These are phyloP conservation scores for Drosophila biarmipes DNA, from an alignment of 1,140 invertebrate genomes.

Conservation along the genomic window DNA sequence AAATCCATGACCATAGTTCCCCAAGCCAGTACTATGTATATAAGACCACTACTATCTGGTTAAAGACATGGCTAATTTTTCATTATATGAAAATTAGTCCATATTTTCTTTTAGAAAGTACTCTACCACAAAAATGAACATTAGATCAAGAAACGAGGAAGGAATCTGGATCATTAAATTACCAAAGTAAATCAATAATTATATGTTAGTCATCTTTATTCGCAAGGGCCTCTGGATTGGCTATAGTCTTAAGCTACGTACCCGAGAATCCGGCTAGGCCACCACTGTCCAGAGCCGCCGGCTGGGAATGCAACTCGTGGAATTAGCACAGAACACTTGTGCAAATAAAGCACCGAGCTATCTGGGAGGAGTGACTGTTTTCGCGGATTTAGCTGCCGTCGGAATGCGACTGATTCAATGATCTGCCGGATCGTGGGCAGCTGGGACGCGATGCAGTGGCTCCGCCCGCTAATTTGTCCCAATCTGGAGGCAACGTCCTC, in stretches of 20 bases:
- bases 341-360: not conserved
- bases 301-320: conserved; percentile 1
- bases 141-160: too few relatives aligned
- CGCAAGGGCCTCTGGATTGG: too few relatives aligned
- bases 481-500: not conserved
- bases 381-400: not conserved
- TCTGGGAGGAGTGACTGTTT: not conserved
- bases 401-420: conserved; percentile 23
- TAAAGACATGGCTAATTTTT: too few relatives aligned
- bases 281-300: not conserved
- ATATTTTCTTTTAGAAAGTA: too few relatives aligned
- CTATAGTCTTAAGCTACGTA: not conserved
- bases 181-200: too few relatives aligned
- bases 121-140: too few relatives aligned
- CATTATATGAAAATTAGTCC: too few relatives aligned
- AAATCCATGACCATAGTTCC: too few relatives aligned
- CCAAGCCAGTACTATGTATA: too few relatives aligned
- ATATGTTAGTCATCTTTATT: too few relatives aligned
- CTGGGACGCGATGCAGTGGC: not conserved
- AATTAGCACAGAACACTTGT: conserved; percentile 11
- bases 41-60: too few relatives aligned
- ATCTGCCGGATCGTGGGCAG: conserved; percentile 9
- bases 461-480: conserved; percentile 1
- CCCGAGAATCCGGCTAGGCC: not conserved
- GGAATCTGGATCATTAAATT: too few relatives aligned